Evolutionary conservation across 1,140 invertebrate species (phyloP).

Genomic region (Caerostris extrusa): DNA sequence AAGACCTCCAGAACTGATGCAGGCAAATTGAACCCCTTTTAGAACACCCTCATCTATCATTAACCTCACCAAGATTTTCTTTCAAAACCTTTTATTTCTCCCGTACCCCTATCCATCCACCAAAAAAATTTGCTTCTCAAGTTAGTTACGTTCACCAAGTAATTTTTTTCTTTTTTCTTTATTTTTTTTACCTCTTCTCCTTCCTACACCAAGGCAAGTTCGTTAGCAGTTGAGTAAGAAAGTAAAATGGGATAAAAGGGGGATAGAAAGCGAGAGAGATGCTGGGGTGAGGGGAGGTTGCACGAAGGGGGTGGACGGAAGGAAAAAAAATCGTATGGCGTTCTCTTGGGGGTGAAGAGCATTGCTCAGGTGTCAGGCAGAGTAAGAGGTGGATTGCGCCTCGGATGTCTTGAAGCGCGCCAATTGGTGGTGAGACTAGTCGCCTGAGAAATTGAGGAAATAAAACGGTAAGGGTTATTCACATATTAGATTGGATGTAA

Average conservation of each 20-base stretch:
- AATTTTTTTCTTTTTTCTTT: conserved; percentile 22
- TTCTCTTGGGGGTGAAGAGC: conserved; percentile 49
- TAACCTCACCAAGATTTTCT: conserved; percentile 57
- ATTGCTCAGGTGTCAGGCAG: conserved; percentile 64
- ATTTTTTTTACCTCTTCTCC: conserved; percentile 2
- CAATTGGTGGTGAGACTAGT: conserved; percentile 52
- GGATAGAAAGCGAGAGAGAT: conserved; percentile 7
- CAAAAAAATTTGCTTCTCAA: conserved; percentile 39
- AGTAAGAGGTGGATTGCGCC: conserved; percentile 38
- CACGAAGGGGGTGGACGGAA: background rate
- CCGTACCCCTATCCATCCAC: background rate
- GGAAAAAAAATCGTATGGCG: conserved; percentile 22
- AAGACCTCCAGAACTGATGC: conserved; percentile 13
- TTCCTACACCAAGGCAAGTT: conserved; percentile 19
- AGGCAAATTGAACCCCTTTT: conserved; percentile 64
- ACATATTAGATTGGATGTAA: conserved; percentile 49
- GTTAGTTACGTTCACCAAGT: conserved; percentile 61
- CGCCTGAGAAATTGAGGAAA: conserved; percentile 59
- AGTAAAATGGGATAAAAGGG: conserved; percentile 61
- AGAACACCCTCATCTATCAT: conserved; percentile 72
- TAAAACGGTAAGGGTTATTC: conserved; percentile 39
- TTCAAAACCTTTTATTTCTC: conserved; percentile 32
- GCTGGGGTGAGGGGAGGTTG: background rate
- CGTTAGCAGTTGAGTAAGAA: conserved; percentile 66
- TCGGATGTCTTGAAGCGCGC: conserved; percentile 58